A percentile compares a stretch with the other conserved stretches of the same genome.
These are phyloP conservation scores for Myiothlypis coronata DNA, from an alignment of 2,797 vertebrate species.

Conservation along the genomic window DNA sequence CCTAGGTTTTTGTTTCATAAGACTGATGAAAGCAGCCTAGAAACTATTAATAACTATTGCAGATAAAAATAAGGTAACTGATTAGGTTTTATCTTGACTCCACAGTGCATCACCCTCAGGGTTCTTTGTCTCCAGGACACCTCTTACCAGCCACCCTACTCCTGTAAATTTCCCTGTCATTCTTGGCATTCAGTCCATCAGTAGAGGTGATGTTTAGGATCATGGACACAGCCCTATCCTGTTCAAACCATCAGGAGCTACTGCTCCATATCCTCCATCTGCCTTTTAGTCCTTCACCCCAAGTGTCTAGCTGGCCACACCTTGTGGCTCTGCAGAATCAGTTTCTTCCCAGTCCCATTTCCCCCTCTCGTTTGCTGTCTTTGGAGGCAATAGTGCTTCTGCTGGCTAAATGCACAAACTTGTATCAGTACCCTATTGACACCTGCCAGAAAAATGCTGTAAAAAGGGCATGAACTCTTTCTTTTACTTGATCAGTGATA, in stretches of 20 bases:
- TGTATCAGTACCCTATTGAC: not conserved
- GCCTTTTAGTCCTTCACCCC: not conserved
- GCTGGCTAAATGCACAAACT: not conserved
- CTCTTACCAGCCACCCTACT: not conserved
- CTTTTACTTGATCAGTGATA: not conserved
- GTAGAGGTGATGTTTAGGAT: not conserved
- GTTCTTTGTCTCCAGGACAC: not conserved
- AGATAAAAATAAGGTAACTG: not conserved
- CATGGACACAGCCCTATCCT: not conserved
- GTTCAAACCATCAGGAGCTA: not conserved
- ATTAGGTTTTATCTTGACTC: not conserved
- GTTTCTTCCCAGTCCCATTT: not conserved
- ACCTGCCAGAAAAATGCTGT: not conserved
- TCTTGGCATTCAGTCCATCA: not conserved
- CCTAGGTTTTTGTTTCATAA: not conserved
- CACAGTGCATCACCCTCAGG: not conserved
- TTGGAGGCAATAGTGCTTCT: not conserved
- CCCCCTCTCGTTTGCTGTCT: not conserved
- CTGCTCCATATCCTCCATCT: not conserved
- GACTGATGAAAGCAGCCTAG: not conserved
- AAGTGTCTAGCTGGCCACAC: not conserved
- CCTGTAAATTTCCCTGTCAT: not conserved
- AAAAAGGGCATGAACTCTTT: not conserved
- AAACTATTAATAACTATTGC: not conserved
- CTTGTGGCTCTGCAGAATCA: not conserved